Conservation (phyloP, 2,797 vertebrate genomes). For the Diplodus puntazzo region DNA sequence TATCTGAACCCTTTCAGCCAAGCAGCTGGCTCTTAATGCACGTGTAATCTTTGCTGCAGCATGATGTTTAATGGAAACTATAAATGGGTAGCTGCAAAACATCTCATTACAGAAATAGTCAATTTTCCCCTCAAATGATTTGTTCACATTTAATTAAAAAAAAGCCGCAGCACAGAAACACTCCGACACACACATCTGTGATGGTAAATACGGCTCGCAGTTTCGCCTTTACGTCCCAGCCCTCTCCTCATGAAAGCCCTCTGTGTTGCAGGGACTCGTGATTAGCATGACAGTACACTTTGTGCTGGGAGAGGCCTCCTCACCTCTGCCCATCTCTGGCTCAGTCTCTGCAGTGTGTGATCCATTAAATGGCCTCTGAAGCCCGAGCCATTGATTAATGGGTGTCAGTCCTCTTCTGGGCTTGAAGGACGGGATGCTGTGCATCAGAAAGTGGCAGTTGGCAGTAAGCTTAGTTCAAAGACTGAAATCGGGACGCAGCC, state of each 20-base stretch:
- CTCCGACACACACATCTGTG: constrained; percentile 11
- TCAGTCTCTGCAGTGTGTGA: constrained; percentile 51
- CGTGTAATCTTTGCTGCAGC: constrained; percentile 55
- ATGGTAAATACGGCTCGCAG: constrained; percentile 56
- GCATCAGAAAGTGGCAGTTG: constrained; percentile 54
- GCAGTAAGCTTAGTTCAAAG: constrained; percentile 14
- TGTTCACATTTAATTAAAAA: constrained; percentile 76
- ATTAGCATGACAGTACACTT: constrained; percentile 80
- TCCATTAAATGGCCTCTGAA: constrained; percentile 73
- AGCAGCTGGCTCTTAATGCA: constrained; percentile 54
- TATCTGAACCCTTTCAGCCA: constrained; percentile 45
- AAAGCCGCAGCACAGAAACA: constrained; percentile 44
- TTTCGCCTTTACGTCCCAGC: constrained; percentile 44
- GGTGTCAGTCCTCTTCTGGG: constrained; percentile 59
- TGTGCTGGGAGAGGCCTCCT: constrained; percentile 55
- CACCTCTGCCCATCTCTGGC: constrained; percentile 47
- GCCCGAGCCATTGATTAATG: constrained; percentile 69
- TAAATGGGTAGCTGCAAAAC: constrained; percentile 54
- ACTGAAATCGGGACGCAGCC: constrained; percentile 3
- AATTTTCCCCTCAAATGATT: constrained; percentile 72
- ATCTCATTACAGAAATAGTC: constrained; percentile 64
- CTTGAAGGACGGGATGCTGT: constrained; percentile 54
- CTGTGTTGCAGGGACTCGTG: constrained; percentile 46
- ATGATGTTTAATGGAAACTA: constrained; percentile 59
- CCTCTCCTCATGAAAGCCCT: constrained; percentile 58